Percentiles rank a stretch among this genome's conserved stretches.
Conservation (phyloP, 2,113 vertebrate genomes). For the Sander lucioperca region DNA sequence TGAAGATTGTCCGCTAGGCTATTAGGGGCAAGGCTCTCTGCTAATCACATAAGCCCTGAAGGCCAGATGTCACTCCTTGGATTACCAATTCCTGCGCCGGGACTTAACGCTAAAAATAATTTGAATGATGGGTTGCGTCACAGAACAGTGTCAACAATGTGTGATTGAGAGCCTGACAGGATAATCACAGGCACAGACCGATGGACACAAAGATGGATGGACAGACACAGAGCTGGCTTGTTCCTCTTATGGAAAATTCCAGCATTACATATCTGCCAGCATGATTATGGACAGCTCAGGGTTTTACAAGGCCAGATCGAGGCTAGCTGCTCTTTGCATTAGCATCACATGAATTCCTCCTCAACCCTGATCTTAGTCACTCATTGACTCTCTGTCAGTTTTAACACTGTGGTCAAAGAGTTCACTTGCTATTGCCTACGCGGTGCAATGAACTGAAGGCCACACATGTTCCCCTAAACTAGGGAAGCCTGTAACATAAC, state of each 20-base stretch:
- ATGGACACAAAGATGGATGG: slow-evolving; percentile 62
- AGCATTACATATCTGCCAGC: slow-evolving; percentile 60
- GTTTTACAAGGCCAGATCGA: slow-evolving; percentile 48
- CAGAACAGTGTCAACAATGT: slow-evolving; percentile 61
- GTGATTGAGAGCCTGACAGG: slow-evolving; percentile 64
- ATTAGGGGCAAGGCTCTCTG: slow-evolving; percentile 81
- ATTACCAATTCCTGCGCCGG: slow-evolving; percentile 83
- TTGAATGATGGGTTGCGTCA: slow-evolving; percentile 78
- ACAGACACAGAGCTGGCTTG: slow-evolving; percentile 50
- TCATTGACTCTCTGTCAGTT: slow-evolving; percentile 63
- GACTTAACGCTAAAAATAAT: slow-evolving; percentile 87
- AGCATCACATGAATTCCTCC: slow-evolving; percentile 58
- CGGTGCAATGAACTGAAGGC: slow-evolving; percentile 58
- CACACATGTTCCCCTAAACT: slow-evolving; percentile 22
- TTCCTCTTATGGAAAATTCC: slow-evolving; percentile 74
- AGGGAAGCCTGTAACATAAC: slow-evolving; percentile 8
- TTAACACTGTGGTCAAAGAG: slow-evolving; percentile 50
- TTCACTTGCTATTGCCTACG: slow-evolving; percentile 51
- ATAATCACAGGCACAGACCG: slow-evolving; percentile 69
- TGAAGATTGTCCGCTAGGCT: slow-evolving; percentile 78
- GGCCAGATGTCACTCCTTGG: slow-evolving; percentile 86
- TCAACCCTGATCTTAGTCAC: slow-evolving; percentile 40
- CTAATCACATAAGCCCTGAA: slow-evolving; percentile 85
- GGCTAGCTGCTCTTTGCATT: slow-evolving; percentile 59
- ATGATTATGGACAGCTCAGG: slow-evolving; percentile 53